Conservation (phyloP, 2,113 vertebrate species). For the Girardinichthys multiradiatus region DNA sequence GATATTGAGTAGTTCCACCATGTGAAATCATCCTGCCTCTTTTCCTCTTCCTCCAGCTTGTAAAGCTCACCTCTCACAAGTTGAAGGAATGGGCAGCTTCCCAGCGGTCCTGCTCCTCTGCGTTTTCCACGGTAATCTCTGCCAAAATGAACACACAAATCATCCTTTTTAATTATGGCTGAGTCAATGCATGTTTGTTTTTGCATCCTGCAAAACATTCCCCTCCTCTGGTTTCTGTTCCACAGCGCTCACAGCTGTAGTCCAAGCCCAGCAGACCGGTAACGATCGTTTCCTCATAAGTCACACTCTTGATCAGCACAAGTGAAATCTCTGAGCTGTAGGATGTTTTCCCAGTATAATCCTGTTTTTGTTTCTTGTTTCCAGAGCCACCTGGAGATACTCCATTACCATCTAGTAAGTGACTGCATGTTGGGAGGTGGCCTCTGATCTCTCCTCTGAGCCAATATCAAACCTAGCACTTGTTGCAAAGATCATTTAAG, state of each 20-base stretch:
- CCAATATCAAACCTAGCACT: background rate
- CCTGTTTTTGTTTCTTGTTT: constrained; percentile 38
- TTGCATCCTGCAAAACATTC: constrained; percentile 62
- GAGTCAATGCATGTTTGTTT: constrained; percentile 70
- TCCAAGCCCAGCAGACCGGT: constrained; percentile 68
- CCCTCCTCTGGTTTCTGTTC: constrained; percentile 70
- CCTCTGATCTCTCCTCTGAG: background rate
- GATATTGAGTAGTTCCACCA: constrained; percentile 74
- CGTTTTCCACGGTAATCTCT: constrained; percentile 80
- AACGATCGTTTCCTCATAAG: constrained; percentile 49
- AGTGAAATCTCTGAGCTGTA: constrained; percentile 43
- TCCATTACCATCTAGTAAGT: constrained; percentile 63
- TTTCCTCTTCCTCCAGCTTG: constrained; percentile 72
- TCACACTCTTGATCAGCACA: constrained; percentile 38
- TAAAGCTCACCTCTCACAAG: constrained; percentile 66
- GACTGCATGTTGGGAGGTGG: background rate
- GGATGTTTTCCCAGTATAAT: constrained; percentile 16
- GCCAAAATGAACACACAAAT: constrained; percentile 78
- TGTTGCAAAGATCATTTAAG: background rate
- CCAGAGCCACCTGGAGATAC: constrained; percentile 25
- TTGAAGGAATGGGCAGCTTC: constrained; percentile 77
- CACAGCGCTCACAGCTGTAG: constrained; percentile 74
- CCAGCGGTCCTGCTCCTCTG: constrained; percentile 80
- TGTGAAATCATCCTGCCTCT: constrained; percentile 65
- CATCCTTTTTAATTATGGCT: constrained; percentile 68